Evolutionary conservation across 2,113 vertebrate species (phyloP).

Genomic region (Platycercus adscitus): DNA sequence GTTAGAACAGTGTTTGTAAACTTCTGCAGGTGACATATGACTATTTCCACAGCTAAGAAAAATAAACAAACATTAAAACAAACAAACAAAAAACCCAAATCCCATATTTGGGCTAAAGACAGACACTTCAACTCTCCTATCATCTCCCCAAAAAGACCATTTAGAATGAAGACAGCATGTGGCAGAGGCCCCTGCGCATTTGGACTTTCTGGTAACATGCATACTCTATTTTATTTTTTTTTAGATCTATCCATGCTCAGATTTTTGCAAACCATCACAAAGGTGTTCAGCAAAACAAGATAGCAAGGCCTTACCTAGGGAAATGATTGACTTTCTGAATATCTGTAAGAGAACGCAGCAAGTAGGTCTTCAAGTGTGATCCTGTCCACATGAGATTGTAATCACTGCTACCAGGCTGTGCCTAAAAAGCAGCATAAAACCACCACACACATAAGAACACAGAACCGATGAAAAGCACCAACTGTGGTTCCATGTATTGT

Average conservation of each 20-base stretch:
- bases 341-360: conserved; percentile 89
- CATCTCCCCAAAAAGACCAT: not conserved
- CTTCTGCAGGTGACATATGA: not conserved
- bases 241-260: not conserved
- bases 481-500: not conserved
- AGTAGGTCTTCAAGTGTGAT: conserved; percentile 92
- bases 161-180: not conserved
- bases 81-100: not conserved
- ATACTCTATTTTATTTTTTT: not conserved
- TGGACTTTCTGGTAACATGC: not conserved
- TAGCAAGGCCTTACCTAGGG: conserved; percentile 81
- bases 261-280: not conserved
- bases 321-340: conserved; percentile 99
- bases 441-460: not conserved
- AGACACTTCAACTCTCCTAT: not conserved
- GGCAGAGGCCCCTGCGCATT: not conserved
- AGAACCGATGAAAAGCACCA: not conserved
- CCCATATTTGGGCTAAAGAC: not conserved
- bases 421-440: conserved; percentile 72
- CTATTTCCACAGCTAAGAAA: not conserved
- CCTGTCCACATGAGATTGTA: conserved; percentile 99
- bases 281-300: not conserved
- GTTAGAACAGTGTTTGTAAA: not conserved
- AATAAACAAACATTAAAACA: not conserved
- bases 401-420: conserved; percentile 90